phyloP scores from a whole-genome alignment of 2,888 invertebrate genomes.

The Lepidochrysops patricia region DNA sequence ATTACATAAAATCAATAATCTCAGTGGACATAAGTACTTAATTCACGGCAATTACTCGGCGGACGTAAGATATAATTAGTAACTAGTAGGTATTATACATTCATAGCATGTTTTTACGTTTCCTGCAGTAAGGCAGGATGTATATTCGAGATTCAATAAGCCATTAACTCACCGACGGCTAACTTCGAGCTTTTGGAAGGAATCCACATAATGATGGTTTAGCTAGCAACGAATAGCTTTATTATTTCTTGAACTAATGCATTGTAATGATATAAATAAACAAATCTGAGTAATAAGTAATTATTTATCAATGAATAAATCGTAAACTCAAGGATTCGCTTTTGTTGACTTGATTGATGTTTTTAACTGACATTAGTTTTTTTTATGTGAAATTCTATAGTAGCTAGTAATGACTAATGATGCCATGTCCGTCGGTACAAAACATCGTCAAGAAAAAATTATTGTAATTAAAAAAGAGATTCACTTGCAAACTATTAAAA shows the following conservation, averaged over 20 bases:
- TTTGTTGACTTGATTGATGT: conserved; percentile 6
- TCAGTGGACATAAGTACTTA: background rate
- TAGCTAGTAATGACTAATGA: too few species aligned
- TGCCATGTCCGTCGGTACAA: too few species aligned
- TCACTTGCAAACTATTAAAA: too few species aligned
- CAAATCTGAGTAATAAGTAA: background rate
- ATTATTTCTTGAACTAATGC: conserved; percentile 18
- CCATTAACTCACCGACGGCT: conserved; percentile 79
- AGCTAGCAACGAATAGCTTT: conserved; percentile 10
- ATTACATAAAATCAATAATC: background rate
- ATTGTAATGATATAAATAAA: conserved; percentile 18
- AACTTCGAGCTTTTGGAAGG: conserved; percentile 82
- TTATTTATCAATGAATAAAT: background rate
- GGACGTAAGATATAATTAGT: conserved; percentile 18
- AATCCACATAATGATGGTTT: conserved; percentile 77
- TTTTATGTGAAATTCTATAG: too few species aligned
- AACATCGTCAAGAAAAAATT: too few species aligned
- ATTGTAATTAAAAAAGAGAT: too few species aligned
- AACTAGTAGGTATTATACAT: conserved; percentile 45
- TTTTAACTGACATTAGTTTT: background rate
- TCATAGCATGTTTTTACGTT: conserved; percentile 59
- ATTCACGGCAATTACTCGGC: background rate
- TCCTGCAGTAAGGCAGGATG: conserved; percentile 44
- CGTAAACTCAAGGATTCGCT: background rate
- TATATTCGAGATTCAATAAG: conserved; percentile 48